Percentiles rank a stretch among this genome's conserved stretches.
Evolutionary conservation across 2,797 vertebrate species (phyloP).

Genomic region (Yasuhikotakia modesta): DNA sequence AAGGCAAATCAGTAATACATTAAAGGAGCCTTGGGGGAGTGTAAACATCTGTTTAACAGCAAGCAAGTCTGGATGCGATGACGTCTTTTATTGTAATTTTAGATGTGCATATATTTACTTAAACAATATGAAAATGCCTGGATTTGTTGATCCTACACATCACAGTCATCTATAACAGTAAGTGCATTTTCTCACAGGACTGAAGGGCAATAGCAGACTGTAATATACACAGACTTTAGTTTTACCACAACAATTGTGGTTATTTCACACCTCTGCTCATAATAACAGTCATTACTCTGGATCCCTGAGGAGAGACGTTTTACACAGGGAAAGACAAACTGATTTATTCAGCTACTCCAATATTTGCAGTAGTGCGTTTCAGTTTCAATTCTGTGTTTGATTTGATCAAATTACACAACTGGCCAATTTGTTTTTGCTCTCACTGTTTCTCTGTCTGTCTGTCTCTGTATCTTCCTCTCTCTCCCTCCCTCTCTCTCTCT

Average conservation of each 20-base stretch:
- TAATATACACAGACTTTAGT: conserved; percentile 36
- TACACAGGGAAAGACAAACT: conserved; percentile 16
- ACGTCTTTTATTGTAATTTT: conserved; percentile 5
- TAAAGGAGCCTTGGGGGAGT: too few species aligned
- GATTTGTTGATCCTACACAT: background rate
- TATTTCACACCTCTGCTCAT: conserved; percentile 67
- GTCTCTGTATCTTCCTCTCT: background rate
- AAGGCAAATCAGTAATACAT: too few species aligned
- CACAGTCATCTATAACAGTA: background rate
- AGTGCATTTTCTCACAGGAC: conserved; percentile 20
- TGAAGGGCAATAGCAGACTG: conserved; percentile 2
- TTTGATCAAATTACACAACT: conserved; percentile 5
- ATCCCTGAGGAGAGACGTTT: conserved; percentile 53
- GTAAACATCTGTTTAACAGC: conserved; percentile 22
- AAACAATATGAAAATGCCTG: background rate
- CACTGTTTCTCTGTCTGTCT: conserved; percentile 36
- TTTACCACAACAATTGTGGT: conserved; percentile 61
- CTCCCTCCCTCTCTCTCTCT: conserved; percentile 16
- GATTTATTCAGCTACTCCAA: background rate
- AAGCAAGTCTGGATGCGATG: conserved; percentile 21
- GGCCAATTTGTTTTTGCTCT: conserved; percentile 48
- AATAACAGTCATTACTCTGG: conserved; percentile 69
- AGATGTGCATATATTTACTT: conserved; percentile 14
- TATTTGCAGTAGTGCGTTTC: background rate
- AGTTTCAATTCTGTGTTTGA: background rate